Evolutionary conservation across 2,113 vertebrate species (phyloP).

Genomic region (Hyperoodon ampullatus): DNA sequence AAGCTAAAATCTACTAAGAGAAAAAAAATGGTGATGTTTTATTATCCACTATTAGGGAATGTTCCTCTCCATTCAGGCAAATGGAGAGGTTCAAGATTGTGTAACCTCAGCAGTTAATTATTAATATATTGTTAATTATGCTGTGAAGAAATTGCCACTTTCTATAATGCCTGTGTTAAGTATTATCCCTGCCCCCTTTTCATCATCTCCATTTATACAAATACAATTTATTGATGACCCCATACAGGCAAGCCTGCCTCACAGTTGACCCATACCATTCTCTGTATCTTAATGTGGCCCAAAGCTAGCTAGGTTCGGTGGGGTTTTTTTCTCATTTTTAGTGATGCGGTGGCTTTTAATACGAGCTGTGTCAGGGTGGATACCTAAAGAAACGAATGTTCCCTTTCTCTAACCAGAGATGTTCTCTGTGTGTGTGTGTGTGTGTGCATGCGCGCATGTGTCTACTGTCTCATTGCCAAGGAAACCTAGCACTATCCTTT

Average conservation of each 20-base stretch:
- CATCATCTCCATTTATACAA: background rate
- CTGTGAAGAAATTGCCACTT: background rate
- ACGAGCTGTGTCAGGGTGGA: background rate
- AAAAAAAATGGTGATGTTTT: background rate
- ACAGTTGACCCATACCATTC: background rate
- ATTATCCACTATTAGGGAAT: background rate
- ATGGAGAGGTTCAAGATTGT: background rate
- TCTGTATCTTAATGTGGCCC: background rate
- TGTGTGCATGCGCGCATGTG: fast-evolving
- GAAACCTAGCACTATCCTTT: background rate
- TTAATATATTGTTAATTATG: background rate
- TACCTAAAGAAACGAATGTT: background rate
- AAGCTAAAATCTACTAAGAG: background rate
- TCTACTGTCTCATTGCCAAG: background rate
- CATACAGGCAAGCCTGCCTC: background rate
- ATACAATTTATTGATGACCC: background rate
- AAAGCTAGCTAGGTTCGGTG: background rate
- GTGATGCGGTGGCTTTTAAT: background rate
- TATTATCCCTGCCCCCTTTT: background rate
- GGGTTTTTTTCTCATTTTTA: background rate
- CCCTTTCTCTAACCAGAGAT: background rate
- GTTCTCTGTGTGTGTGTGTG: fast-evolving
- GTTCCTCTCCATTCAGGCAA: background rate
- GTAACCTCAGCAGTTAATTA: background rate
- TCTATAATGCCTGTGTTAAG: background rate